These are phyloP conservation scores for Drosophila subobscura DNA, from an alignment of 1,140 invertebrate genomes.

Conservation along the genomic window DNA sequence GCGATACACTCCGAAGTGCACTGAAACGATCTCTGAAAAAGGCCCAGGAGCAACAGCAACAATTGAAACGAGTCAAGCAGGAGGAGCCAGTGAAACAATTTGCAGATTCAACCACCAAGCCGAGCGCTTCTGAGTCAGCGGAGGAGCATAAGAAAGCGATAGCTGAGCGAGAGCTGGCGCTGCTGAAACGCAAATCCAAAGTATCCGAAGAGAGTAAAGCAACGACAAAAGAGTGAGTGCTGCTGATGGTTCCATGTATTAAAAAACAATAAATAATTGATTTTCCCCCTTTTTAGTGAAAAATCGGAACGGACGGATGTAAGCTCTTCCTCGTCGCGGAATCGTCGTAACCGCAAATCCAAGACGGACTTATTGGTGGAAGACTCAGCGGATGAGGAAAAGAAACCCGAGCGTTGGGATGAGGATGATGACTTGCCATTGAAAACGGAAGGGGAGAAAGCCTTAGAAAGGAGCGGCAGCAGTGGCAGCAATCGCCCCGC, in stretches of 20 bases:
- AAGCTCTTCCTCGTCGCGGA: constrained; percentile 65
- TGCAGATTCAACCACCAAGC: constrained; percentile 74
- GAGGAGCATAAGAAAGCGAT: constrained; percentile 74
- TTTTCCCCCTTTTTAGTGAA: constrained; percentile 42
- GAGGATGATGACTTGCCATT: constrained; percentile 69
- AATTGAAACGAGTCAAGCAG: constrained; percentile 66
- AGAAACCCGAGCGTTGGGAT: constrained; percentile 60
- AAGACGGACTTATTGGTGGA: constrained; percentile 49
- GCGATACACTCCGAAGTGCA: constrained; percentile 67
- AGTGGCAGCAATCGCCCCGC: constrained; percentile 54
- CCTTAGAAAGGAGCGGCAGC: constrained; percentile 15
- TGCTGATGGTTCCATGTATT: not conserved
- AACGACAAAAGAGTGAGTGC: constrained; percentile 57
- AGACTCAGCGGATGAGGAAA: constrained; percentile 56
- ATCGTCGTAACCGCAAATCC: constrained; percentile 53
- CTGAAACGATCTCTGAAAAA: constrained; percentile 74
- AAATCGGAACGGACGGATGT: constrained; percentile 65
- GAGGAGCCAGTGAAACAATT: constrained; percentile 62
- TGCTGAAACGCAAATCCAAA: constrained; percentile 52
- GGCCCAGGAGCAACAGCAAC: constrained; percentile 75
- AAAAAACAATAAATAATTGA: not conserved
- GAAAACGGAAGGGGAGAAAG: constrained; percentile 58
- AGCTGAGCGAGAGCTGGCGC: constrained; percentile 64
- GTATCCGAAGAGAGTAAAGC: constrained; percentile 32
- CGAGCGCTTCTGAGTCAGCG: constrained; percentile 51